Percentiles rank a stretch among this genome's conserved stretches.
Evolutionary conservation across 2,797 vertebrate genomes (phyloP).

Genomic region (Ceryle rudis): DNA sequence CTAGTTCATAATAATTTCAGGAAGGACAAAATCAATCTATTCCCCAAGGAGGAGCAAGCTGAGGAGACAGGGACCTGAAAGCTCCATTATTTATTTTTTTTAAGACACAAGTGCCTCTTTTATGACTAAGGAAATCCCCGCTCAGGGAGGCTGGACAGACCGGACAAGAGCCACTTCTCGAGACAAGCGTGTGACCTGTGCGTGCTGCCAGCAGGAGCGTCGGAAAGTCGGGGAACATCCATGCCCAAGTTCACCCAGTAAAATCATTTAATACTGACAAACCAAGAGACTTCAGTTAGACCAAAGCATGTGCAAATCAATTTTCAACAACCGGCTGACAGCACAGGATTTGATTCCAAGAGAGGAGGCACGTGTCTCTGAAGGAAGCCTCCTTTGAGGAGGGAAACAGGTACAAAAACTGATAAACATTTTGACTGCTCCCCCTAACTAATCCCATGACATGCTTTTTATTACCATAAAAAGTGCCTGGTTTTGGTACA

Average conservation of each 20-base stretch:
- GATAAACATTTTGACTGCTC: not conserved
- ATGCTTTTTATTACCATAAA: constrained; percentile 7
- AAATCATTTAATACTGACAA: not conserved
- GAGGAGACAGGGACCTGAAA: not conserved
- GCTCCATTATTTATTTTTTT: not conserved
- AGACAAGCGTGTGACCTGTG: not conserved
- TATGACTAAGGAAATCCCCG: not conserved
- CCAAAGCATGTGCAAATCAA: not conserved
- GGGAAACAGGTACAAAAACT: constrained; percentile 12
- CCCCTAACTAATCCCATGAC: not conserved
- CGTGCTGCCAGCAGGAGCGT: not conserved
- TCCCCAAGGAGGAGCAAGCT: not conserved
- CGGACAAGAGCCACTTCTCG: fast-evolving
- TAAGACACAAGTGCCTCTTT: not conserved
- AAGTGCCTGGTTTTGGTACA: not conserved
- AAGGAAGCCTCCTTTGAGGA: not conserved
- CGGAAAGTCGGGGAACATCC: not conserved
- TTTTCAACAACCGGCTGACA: not conserved
- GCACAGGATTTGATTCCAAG: not conserved
- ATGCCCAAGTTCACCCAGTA: not conserved
- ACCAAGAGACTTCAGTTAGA: not conserved
- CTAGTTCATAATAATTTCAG: not conserved
- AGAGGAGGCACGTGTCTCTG: not conserved
- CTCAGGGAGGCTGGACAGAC: not conserved
- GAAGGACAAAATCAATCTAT: not conserved